phyloP scores from a whole-genome alignment of 2,113 vertebrate genomes.

The Empidonax traillii region DNA sequence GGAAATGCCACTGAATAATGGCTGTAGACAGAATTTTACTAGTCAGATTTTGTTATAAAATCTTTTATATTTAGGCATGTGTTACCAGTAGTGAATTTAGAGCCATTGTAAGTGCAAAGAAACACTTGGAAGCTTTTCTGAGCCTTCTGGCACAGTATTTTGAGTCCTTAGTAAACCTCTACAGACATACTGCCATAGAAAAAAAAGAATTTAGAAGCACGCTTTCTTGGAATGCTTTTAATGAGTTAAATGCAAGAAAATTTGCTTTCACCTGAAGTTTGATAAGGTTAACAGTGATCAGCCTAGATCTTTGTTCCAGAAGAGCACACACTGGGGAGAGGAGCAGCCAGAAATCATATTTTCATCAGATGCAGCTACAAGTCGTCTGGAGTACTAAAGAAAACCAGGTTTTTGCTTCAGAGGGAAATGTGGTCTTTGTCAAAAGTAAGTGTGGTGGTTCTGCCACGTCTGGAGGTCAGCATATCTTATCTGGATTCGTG shows the following conservation, averaged over 20 bases:
- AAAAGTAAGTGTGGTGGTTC: not conserved
- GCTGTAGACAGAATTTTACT: conserved; percentile 72
- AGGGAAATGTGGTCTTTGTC: not conserved
- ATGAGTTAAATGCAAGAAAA: conserved; percentile 32
- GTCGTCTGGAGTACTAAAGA: conserved; percentile 58
- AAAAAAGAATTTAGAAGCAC: not conserved
- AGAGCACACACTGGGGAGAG: not conserved
- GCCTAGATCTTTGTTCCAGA: conserved; percentile 32
- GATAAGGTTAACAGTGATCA: conserved; percentile 28
- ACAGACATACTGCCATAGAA: conserved; percentile 51
- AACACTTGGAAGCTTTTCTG: conserved; percentile 58
- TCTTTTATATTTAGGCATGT: conserved; percentile 71
- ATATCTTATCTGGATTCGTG: conserved; percentile 17
- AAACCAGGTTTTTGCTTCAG: conserved; percentile 27
- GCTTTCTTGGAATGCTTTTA: conserved; percentile 66
- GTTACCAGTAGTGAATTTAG: conserved; percentile 39
- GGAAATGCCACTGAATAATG: conserved; percentile 73
- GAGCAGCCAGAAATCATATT: not conserved
- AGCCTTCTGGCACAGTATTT: conserved; percentile 28
- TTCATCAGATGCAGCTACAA: conserved; percentile 59
- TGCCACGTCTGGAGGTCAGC: conserved; percentile 14
- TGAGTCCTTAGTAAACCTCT: conserved; percentile 50
- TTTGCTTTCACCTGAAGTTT: conserved; percentile 39
- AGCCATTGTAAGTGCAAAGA: conserved; percentile 49
- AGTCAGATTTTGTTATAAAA: conserved; percentile 70